These are phyloP conservation scores for Rhinopomastus cyanomelas DNA, from an alignment of 2,113 vertebrate species.

Conservation along the genomic window DNA sequence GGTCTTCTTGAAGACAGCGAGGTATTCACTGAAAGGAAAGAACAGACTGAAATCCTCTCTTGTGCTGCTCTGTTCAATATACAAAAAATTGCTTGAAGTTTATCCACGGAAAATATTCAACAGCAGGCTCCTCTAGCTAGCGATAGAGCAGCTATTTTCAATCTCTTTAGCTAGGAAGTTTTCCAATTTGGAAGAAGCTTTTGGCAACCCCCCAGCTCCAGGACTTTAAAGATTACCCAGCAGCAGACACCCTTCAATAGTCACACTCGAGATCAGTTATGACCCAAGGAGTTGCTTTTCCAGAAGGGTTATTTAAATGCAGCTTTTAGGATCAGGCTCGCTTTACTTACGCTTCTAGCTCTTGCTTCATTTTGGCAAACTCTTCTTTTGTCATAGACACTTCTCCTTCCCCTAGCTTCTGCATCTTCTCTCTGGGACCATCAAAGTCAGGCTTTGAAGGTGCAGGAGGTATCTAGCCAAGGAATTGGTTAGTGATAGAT, in stretches of 20 bases:
- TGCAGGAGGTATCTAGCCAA: slow-evolving; percentile 88
- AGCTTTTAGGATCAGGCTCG: neutral
- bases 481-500: neutral
- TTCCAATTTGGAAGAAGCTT: neutral
- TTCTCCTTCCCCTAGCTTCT: slow-evolving; percentile 95
- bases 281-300: neutral
- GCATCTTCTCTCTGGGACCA: slow-evolving; percentile 96
- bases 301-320: neutral
- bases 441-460: slow-evolving; percentile 96
- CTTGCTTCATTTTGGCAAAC: slow-evolving; percentile 98
- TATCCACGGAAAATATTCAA: neutral
- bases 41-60: neutral
- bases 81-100: neutral
- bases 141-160: neutral
- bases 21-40: slow-evolving; percentile 79
- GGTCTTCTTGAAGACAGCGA: slow-evolving; percentile 98
- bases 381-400: slow-evolving; percentile 97
- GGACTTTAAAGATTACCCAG: neutral
- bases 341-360: slow-evolving; percentile 91
- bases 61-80: neutral
- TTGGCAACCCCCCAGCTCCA: neutral
- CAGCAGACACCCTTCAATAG: neutral
- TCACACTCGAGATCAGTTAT: neutral
- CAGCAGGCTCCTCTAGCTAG: neutral
- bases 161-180: neutral